phyloP scores from a whole-genome alignment of 92 coral and sea anemone species.

The Diadumene lineata region DNA sequence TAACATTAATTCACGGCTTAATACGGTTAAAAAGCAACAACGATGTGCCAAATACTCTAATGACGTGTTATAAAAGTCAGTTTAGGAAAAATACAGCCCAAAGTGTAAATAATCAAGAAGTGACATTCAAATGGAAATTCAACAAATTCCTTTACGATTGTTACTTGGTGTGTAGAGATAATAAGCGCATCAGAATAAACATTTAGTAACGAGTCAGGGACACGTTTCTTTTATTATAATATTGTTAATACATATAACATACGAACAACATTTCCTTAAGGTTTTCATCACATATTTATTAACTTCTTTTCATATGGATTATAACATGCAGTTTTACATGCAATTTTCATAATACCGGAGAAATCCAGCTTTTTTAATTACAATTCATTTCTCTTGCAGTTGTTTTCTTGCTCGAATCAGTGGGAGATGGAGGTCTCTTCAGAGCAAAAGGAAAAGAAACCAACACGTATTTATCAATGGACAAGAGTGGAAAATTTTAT shows the following conservation, averaged over 20 bases:
- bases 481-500: conserved; percentile 16
- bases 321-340: too few species aligned
- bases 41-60: conserved; percentile 3
- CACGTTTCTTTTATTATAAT: too few species aligned
- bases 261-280: too few species aligned
- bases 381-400: neutral
- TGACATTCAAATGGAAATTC: too few species aligned
- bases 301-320: too few species aligned
- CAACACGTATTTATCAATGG: conserved; percentile 26
- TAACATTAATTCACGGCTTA: neutral
- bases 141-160: too few species aligned
- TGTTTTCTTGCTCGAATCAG: conserved; percentile 11
- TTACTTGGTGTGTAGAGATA: too few species aligned
- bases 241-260: too few species aligned
- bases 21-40: conserved; percentile 5
- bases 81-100: neutral
- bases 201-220: too few species aligned
- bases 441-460: conserved; percentile 15
- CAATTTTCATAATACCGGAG: neutral
- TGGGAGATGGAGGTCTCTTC: conserved; percentile 17
- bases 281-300: too few species aligned
- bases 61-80: conserved; percentile 9
- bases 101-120: neutral
- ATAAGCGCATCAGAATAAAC: too few species aligned
- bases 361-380: neutral